Base-by-base conservation (phyloP, 2,888 invertebrate species). In the Drosophila longiperda region DNA sequence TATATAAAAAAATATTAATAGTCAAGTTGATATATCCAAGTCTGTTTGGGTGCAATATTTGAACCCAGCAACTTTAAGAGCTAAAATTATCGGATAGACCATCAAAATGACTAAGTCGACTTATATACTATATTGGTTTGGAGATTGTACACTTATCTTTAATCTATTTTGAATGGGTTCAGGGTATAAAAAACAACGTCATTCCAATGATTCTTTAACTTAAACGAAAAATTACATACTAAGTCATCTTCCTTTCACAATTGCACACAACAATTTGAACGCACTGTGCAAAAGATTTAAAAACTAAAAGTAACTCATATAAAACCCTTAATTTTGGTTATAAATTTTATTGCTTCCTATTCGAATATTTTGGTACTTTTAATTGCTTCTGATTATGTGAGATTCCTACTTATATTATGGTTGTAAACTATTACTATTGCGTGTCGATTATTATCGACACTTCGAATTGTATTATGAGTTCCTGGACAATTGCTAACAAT, bases 401-500 rank as follows among this genome's bases (percentile, higher is more conserved):
- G 20, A 5, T n/a, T n/a, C 1, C 9, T 12, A 3, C 20, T n/a
- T 1, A 1, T 11, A n/a, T 1, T 40, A 11, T 40, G 42, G 7
- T 7, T 1, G 42, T 20, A 3, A 20, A 23, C 8, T 48, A 4
- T 15, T 26, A 48, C 15, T 9, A 48, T 15, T 3, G 15, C 23
- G 23, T 48, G 6, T 20, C 12, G 42, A 12, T 20, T 6, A 20
- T 42, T 20, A 11, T 20, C 12, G 20, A 20, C 20, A 17, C 17
- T 36, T 49, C 15, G 1, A 59, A 48, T n/a, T 29, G 3, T 23
- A 8, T 32, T 12, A 15, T 59, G n/a, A 12, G 11, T 36, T 29
- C 20, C 29, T 33, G n/a, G 12, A 29, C 62, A 63, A 53, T 54
- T 58, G 32, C 20, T 5, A 23, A 45, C 59, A 55, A 65, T 45